Evolutionary conservation across 2,113 vertebrate species (phyloP).

Genomic region (Oxygymnocypris stewartii): DNA sequence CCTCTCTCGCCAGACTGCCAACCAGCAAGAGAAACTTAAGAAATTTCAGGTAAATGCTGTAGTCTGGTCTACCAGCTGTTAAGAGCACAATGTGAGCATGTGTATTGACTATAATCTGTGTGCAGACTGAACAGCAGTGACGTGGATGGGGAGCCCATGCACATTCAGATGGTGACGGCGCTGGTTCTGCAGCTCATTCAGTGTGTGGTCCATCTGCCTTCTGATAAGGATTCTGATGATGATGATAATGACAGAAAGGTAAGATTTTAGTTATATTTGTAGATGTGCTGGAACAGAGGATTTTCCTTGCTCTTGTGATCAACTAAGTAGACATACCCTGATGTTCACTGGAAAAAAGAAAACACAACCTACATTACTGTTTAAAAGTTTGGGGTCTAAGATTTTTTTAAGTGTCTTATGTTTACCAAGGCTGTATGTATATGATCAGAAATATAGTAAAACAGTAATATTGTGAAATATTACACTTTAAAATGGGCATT

Average conservation of each 20-base stretch:
- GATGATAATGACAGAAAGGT: conserved; percentile 83
- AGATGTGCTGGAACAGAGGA: not conserved
- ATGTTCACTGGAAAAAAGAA: not conserved
- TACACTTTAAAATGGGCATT: too few relatives aligned
- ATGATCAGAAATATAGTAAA: too few relatives aligned
- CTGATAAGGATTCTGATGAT: conserved; percentile 87
- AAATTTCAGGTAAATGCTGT: conserved; percentile 88
- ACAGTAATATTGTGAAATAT: too few relatives aligned
- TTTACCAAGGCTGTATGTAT: not conserved
- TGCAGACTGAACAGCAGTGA: conserved; percentile 95
- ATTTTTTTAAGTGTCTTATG: not conserved
- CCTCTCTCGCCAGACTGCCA: conserved; percentile 93
- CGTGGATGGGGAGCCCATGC: conserved; percentile 93
- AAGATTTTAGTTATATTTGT: too few relatives aligned
- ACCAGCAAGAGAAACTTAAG: conserved; percentile 98
- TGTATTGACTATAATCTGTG: not conserved
- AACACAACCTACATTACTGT: too few relatives aligned
- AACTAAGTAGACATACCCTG: not conserved
- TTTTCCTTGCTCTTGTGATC: not conserved
- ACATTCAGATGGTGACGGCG: conserved; percentile 98
- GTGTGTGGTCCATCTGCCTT: conserved; percentile 93
- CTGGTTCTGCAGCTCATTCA: conserved; percentile 97
- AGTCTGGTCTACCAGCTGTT: not conserved
- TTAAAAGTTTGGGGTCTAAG: too few relatives aligned
- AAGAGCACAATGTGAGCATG: not conserved